A percentile compares a stretch with the other conserved stretches of the same genome.
Conservation (phyloP, 2,113 vertebrate genomes). For the Columba janthina region DNA sequence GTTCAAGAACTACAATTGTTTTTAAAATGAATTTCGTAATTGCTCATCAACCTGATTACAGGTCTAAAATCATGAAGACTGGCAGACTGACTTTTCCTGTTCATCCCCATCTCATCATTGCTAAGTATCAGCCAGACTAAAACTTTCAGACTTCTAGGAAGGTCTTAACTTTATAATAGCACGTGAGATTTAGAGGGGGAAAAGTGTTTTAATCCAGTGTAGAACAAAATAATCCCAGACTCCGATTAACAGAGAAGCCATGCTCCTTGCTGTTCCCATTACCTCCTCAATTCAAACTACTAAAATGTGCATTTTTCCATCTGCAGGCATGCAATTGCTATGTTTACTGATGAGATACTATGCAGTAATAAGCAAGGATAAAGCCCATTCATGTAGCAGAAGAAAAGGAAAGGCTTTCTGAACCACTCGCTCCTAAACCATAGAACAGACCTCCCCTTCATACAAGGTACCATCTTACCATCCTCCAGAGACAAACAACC, state of each 20-base stretch:
- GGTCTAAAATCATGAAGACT: background rate
- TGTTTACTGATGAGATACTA: background rate
- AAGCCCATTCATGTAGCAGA: background rate
- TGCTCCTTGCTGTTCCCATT: background rate
- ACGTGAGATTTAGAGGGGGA: background rate
- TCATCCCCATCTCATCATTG: background rate
- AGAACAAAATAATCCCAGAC: background rate
- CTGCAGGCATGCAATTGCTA: background rate
- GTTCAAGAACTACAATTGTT: background rate
- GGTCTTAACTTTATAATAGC: background rate
- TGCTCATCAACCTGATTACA: background rate
- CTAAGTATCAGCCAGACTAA: background rate
- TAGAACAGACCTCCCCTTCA: background rate
- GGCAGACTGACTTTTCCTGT: background rate
- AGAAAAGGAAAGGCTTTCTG: background rate
- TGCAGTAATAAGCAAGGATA: background rate
- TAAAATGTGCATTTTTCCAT: background rate
- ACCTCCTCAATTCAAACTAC: background rate
- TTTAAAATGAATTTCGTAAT: background rate
- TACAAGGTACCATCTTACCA: background rate
- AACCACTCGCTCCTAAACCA: background rate
- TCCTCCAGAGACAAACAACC: background rate
- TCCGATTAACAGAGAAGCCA: background rate
- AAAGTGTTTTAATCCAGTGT: background rate
- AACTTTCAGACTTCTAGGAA: background rate